Evolutionary conservation across 2,888 invertebrate genomes (phyloP).

Genomic region (Idaea biselata): DNA sequence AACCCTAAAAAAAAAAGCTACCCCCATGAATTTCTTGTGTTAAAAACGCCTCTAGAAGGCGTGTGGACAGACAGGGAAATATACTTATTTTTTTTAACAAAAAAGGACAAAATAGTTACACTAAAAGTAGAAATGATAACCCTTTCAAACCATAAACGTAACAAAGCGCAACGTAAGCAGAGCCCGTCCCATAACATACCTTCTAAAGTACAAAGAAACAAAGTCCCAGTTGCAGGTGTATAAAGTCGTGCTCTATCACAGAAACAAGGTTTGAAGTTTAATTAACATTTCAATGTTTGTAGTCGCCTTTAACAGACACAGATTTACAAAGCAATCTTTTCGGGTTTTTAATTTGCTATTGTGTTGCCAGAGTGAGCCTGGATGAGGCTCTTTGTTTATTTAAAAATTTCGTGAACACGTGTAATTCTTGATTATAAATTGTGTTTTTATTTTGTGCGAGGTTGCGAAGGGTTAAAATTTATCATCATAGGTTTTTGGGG

Average conservation of each 20-base stretch:
- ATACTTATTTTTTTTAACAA: too few relatives aligned
- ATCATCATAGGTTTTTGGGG: neutral
- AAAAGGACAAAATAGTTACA: too few relatives aligned
- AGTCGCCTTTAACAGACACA: constrained; percentile 43
- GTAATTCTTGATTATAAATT: constrained; percentile 5
- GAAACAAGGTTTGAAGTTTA: constrained; percentile 39
- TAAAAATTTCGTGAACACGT: neutral
- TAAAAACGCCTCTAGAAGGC: too few relatives aligned
- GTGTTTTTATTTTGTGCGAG: neutral
- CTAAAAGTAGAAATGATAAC: neutral
- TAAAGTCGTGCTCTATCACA: constrained; percentile 52
- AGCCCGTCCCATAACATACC: neutral
- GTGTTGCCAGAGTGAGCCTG: constrained; percentile 27
- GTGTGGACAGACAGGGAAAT: too few relatives aligned
- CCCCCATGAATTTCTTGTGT: too few relatives aligned
- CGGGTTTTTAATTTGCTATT: constrained; percentile 44
- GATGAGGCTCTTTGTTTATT: constrained; percentile 20
- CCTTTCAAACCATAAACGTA: neutral
- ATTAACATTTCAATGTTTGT: constrained; percentile 55
- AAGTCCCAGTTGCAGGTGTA: neutral
- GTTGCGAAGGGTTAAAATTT: neutral
- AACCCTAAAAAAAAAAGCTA: too few relatives aligned
- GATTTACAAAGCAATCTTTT: constrained; percentile 35
- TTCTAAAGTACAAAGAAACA: neutral
- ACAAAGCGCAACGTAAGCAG: neutral